Percentiles rank a stretch among this genome's conserved stretches.
These are phyloP conservation scores for Origma solitaria DNA, from an alignment of 2,113 vertebrate genomes.

Conservation along the genomic window DNA sequence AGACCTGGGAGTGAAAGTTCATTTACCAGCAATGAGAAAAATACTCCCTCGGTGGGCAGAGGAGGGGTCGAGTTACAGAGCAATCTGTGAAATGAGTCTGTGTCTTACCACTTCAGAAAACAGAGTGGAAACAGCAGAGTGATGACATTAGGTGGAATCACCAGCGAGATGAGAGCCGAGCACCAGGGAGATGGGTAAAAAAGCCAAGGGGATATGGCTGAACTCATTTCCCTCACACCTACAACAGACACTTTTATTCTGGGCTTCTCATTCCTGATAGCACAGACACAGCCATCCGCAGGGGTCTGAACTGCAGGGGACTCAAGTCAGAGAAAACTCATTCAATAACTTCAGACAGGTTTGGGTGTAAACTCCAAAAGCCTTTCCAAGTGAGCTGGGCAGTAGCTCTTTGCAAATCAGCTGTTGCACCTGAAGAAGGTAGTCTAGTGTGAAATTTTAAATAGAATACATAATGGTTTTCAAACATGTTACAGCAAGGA, in stretches of 20 bases:
- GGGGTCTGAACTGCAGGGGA: accelerated
- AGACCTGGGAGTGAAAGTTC: neutral
- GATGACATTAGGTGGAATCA: neutral
- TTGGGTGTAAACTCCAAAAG: neutral
- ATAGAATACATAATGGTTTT: neutral
- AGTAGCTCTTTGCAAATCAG: neutral
- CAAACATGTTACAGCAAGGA: neutral
- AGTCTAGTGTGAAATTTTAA: neutral
- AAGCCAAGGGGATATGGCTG: neutral
- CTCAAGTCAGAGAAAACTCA: neutral
- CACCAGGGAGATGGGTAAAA: neutral
- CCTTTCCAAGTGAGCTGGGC: neutral
- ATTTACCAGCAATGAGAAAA: neutral
- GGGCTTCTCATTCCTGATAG: neutral
- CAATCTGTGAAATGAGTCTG: neutral
- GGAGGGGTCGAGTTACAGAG: neutral
- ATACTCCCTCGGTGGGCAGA: neutral
- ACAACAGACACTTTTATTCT: neutral
- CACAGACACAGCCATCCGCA: neutral
- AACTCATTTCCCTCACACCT: neutral
- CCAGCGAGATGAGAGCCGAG: accelerated
- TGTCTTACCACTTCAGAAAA: neutral
- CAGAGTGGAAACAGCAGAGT: neutral
- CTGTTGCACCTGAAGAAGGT: neutral
- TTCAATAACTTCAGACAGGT: neutral